Evolutionary conservation across 1,140 invertebrate genomes (phyloP), one percentile per base, ranked within the genome.

Genomic region (Atta texana): DNA sequence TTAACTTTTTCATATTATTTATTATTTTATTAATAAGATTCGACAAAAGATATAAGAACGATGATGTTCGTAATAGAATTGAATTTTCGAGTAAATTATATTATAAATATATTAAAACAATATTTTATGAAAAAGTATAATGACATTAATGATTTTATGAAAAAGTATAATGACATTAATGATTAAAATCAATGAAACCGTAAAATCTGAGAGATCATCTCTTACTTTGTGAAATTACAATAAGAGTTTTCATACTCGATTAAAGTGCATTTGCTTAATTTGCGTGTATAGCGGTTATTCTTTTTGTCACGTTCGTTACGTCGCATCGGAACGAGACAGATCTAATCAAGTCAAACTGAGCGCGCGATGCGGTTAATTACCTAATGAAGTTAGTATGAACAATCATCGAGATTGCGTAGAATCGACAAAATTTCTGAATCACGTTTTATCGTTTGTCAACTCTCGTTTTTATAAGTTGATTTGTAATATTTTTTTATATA

Each of bases 251-350:
- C 55, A 86, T 69, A 76, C 24, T 87, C 51, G 49, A 68, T 31
- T 74, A 49, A 72, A 66, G 57, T 28, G 34, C 57, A 87, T 89
- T 90, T 90, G 77, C 76, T 88, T 89, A 89, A 89, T 90, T 89
- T 78, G 81, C 77, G 75, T 82, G 53, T 51, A 68, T 55, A 74
- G 31, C 18, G 34, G 7, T 28, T 71, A 39, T 55, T 84, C 74
- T 75, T 69, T 82, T 78, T 88, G 88, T 66, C 85, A 81, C 89
- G 89, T 90, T 90, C 89, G 90, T 91, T 91, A 90, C 89, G 89
- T 76, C 51, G 72, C 55, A 66, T 87, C 84, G 72, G 16, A 74
- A 68, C 64, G 53, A 61, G 85, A 34, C 44, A 72, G 69, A 59
- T 84, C 84, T 82, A 91, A 90, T 91, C 90, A 88, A 88, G 76